Conservation (phyloP, 2,888 invertebrate genomes). For the Halocaridina rubra region DNA sequence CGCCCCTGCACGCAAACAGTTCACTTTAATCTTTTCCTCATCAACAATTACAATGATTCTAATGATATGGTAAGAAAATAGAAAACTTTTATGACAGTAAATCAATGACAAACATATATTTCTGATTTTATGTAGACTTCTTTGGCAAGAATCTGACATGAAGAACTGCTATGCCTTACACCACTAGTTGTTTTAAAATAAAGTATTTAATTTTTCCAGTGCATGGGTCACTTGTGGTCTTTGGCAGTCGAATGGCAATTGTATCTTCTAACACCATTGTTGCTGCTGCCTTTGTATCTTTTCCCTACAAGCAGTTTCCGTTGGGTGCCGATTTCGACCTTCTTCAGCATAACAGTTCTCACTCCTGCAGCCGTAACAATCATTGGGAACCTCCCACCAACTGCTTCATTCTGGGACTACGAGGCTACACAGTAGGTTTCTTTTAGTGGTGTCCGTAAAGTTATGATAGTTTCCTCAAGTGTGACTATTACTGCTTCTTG, state of each 20-base stretch:
- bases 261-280: constrained; percentile 33
- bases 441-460: too few relatives aligned
- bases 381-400: constrained; percentile 29
- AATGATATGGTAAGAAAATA: constrained; percentile 38
- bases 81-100: too few relatives aligned
- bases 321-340: constrained; percentile 25
- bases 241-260: constrained; percentile 52
- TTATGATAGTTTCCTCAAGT: too few relatives aligned
- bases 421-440: constrained; percentile 10
- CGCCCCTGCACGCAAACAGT: constrained; percentile 8
- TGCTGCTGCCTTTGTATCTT: constrained; percentile 40
- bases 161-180: too few relatives aligned
- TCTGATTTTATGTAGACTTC: too few relatives aligned
- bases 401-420: constrained; percentile 16
- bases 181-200: too few relatives aligned
- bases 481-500: too few relatives aligned
- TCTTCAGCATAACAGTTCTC: constrained; percentile 11
- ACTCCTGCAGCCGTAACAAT: constrained; percentile 19
- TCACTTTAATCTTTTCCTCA: constrained; percentile 22
- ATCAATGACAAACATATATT: too few relatives aligned
- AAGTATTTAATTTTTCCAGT: constrained; percentile 13
- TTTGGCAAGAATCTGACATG: too few relatives aligned
- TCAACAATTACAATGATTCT: constrained; percentile 31
- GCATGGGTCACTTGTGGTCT: constrained; percentile 51
- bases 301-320: constrained; percentile 4